These are phyloP conservation scores for Formicarius rufipectus DNA, from an alignment of 2,113 vertebrate species.

Conservation along the genomic window DNA sequence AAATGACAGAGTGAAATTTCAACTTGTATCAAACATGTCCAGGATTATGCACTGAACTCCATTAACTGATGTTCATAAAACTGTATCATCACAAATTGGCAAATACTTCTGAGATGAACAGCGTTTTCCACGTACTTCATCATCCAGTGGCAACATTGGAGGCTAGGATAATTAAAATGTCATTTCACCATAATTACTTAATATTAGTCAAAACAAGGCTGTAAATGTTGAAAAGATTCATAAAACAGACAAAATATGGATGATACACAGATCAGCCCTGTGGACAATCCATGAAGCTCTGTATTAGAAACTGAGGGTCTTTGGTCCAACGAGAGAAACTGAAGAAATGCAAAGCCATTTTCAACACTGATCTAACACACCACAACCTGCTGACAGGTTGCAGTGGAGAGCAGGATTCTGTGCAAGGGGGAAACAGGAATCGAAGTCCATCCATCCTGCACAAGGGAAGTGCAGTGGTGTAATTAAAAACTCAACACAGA, in stretches of 20 bases:
- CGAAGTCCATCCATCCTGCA: not conserved
- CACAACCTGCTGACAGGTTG: not conserved
- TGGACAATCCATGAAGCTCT: not conserved
- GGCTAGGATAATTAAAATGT: not conserved
- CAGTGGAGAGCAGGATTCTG: not conserved
- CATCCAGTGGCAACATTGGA: not conserved
- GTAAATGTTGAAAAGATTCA: not conserved
- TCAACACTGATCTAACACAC: not conserved
- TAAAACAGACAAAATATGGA: not conserved
- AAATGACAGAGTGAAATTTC: not conserved
- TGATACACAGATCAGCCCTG: not conserved
- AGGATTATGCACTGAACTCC: not conserved
- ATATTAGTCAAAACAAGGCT: not conserved
- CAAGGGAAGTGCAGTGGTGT: not conserved
- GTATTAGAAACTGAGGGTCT: not conserved
- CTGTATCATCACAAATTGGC: not conserved
- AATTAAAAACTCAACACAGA: not conserved
- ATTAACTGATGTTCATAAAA: not conserved
- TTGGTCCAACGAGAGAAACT: not conserved
- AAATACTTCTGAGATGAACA: not conserved
- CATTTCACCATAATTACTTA: not conserved
- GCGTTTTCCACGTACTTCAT: not conserved
- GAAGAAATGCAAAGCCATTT: not conserved
- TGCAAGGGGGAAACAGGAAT: not conserved
- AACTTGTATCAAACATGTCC: not conserved